A percentile compares a stretch with the other conserved stretches of the same genome.
phyloP scores from a whole-genome alignment of 2,797 vertebrate species.

The Tauraco hartlaubi region DNA sequence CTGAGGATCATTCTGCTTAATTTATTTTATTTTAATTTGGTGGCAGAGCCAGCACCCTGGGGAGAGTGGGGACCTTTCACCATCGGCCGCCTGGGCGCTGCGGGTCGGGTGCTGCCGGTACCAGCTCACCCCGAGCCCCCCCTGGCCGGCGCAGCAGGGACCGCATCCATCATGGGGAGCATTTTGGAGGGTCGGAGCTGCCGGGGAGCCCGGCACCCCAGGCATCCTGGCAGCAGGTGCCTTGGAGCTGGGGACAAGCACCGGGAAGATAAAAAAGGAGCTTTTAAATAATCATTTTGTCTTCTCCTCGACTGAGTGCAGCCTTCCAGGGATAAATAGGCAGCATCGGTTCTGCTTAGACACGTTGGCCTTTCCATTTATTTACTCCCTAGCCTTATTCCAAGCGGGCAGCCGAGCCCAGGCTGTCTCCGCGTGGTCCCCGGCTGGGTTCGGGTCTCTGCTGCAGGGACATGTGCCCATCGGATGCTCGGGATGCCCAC shows the following conservation, averaged over 20 bases:
- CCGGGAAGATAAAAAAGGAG: constrained; percentile 45
- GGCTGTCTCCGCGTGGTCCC: fast-evolving
- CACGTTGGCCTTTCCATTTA: not conserved
- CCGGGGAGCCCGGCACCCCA: not conserved
- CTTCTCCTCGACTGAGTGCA: constrained; percentile 12
- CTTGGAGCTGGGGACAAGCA: not conserved
- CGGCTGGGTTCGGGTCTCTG: not conserved
- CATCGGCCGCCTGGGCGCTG: fast-evolving
- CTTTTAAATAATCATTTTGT: constrained; percentile 77
- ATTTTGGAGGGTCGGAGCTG: not conserved
- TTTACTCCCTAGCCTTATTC: not conserved
- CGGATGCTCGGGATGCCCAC: not conserved
- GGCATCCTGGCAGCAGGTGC: constrained; percentile 15
- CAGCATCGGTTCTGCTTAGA: constrained; percentile 48
- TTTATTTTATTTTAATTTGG: not conserved
- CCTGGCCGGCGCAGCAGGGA: not conserved
- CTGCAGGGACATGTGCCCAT: fast-evolving
- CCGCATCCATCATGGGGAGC: not conserved
- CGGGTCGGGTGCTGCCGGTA: not conserved
- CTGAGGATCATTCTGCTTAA: not conserved
- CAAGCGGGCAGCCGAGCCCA: not conserved
- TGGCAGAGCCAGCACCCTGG: not conserved
- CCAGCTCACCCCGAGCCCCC: fast-evolving
- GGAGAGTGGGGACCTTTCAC: not conserved
- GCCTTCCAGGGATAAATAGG: constrained; percentile 59